Evolutionary conservation across 2,113 vertebrate species (phyloP).

Genomic region (Orientallactaga bullata): DNA sequence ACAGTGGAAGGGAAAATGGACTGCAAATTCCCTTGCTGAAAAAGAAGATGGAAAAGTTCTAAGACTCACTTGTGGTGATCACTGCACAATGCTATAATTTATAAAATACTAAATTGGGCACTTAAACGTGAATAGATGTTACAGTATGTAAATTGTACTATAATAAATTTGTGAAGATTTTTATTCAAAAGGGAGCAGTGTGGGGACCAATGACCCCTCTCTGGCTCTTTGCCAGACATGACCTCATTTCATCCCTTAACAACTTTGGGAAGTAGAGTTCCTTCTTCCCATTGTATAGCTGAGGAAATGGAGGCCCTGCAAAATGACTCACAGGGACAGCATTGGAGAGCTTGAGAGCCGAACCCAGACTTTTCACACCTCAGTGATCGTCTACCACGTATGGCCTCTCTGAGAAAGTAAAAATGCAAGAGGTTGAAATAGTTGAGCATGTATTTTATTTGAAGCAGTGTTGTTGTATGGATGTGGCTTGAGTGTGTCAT

Average conservation of each 20-base stretch:
- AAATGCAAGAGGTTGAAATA: neutral
- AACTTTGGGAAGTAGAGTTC: neutral
- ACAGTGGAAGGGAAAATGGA: neutral
- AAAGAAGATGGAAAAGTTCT: constrained; percentile 19
- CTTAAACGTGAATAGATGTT: neutral
- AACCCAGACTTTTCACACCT: neutral
- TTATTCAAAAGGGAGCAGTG: neutral
- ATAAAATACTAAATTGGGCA: neutral
- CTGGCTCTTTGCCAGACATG: neutral
- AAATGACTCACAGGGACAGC: fast-evolving
- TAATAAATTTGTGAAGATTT: neutral
- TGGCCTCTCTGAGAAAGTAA: neutral
- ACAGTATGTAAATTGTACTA: constrained; percentile 40
- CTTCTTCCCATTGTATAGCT: neutral
- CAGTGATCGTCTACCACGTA: neutral
- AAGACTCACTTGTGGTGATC: neutral
- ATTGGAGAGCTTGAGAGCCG: neutral
- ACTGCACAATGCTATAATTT: constrained; percentile 32
- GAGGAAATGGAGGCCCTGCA: neutral
- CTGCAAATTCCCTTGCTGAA: neutral
- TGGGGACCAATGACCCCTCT: neutral
- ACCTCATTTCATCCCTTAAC: neutral
- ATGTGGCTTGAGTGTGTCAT: neutral
- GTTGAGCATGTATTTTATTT: neutral
- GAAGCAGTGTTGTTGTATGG: neutral